Evolutionary conservation across 1,140 invertebrate species (phyloP).

Genomic region (Drosophila azteca): DNA sequence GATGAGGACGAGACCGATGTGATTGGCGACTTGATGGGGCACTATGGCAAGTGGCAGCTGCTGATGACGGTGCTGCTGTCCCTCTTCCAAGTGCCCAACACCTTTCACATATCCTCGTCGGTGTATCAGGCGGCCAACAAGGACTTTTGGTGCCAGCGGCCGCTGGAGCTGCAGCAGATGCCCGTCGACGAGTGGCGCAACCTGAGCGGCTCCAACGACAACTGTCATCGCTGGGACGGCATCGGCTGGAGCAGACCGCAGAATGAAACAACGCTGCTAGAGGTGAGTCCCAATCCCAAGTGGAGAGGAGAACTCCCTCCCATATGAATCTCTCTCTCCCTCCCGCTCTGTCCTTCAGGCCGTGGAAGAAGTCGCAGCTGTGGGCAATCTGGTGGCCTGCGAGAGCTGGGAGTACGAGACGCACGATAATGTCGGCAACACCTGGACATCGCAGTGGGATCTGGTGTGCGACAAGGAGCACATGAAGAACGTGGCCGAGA

Average conservation of each 20-base stretch:
- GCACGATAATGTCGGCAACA: constrained; percentile 85
- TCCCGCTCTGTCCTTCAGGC: constrained; percentile 18
- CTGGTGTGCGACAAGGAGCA: constrained; percentile 87
- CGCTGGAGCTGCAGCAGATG: constrained; percentile 84
- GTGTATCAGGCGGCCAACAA: constrained; percentile 87
- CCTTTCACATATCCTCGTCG: constrained; percentile 89
- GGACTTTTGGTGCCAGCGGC: constrained; percentile 87
- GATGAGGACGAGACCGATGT: constrained; percentile 86
- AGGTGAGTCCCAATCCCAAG: constrained; percentile 30
- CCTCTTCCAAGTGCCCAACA: constrained; percentile 90
- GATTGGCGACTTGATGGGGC: constrained; percentile 88
- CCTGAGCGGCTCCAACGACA: constrained; percentile 85
- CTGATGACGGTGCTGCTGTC: constrained; percentile 88
- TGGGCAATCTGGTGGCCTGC: constrained; percentile 84
- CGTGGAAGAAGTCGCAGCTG: constrained; percentile 20
- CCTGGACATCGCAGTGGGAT: constrained; percentile 88
- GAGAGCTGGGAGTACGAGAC: constrained; percentile 88
- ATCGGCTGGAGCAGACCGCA: constrained; percentile 68
- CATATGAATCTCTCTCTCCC: neutral
- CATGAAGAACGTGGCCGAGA: constrained; percentile 87
- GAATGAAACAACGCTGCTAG: constrained; percentile 44
- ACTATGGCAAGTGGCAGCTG: constrained; percentile 90
- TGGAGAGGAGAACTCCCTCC: neutral
- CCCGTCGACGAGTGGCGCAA: constrained; percentile 86
- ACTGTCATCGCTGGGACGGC: constrained; percentile 83